Evolutionary conservation across 92 coral and sea anemone genomes (phyloP).

Genomic region (Palythoa grandis): DNA sequence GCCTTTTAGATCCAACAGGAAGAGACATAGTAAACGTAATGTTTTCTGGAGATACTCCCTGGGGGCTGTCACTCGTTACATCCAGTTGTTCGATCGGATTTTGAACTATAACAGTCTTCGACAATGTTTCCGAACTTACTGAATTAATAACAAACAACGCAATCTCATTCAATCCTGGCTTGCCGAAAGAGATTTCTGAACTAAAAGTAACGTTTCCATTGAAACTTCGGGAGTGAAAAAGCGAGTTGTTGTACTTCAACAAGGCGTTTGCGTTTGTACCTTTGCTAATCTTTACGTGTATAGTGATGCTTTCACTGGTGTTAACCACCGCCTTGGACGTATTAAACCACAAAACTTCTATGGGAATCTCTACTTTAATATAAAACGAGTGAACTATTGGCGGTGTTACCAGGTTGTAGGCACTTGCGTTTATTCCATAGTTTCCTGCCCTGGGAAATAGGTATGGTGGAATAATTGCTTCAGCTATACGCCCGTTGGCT

Average conservation of each 20-base stretch:
- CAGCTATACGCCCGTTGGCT: constrained; percentile 14
- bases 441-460: constrained; percentile 6
- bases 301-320: not conserved
- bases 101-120: constrained; percentile 10
- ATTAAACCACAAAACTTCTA: not conserved
- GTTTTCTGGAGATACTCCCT: constrained; percentile 8
- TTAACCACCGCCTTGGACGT: not conserved
- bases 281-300: not conserved
- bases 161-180: constrained; percentile 8
- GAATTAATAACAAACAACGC: constrained; percentile 11
- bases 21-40: constrained; percentile 9
- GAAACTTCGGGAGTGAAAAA: constrained; percentile 1
- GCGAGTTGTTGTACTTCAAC: not conserved
- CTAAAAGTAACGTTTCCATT: not conserved
- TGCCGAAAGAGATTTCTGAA: not conserved
- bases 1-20: not conserved
- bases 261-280: constrained; percentile 27
- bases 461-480: constrained; percentile 5
- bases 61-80: constrained; percentile 13
- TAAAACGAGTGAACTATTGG: not conserved
- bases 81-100: not conserved
- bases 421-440: constrained; percentile 7
- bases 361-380: not conserved
- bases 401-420: constrained; percentile 10
- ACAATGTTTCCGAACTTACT: not conserved